These are phyloP conservation scores for Corythoichthys haematopterus DNA, from an alignment of 2,113 vertebrate genomes.

Conservation along the genomic window DNA sequence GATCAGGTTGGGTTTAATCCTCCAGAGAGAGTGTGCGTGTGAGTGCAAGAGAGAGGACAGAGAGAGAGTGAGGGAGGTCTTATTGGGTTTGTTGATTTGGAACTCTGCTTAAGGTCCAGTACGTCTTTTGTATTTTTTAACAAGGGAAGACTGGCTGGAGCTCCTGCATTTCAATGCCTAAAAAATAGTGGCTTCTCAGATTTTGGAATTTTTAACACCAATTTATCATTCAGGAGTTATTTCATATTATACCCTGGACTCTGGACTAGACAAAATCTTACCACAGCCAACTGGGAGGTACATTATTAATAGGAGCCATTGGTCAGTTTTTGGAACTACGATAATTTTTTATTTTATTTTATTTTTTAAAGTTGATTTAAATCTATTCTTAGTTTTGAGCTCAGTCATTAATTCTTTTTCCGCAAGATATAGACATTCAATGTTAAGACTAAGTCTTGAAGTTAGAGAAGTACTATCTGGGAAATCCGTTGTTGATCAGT, in stretches of 20 bases:
- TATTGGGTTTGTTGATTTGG: constrained; percentile 23
- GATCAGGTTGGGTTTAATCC: constrained; percentile 69
- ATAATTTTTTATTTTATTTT: neutral
- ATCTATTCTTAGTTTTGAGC: neutral
- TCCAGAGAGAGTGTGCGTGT: constrained; percentile 20
- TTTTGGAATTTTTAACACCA: neutral
- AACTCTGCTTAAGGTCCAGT: constrained; percentile 12
- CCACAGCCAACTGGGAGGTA: neutral
- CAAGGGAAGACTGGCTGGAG: neutral
- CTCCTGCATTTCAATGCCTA: neutral
- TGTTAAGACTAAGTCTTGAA: constrained; percentile 4
- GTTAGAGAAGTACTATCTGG: neutral
- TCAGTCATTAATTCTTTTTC: neutral
- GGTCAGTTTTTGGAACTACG: neutral
- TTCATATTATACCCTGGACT: neutral
- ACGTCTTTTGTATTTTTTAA: neutral
- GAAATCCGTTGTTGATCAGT: neutral
- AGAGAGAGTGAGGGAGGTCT: constrained; percentile 13
- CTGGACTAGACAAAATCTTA: constrained; percentile 1
- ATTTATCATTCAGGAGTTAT: neutral
- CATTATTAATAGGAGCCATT: neutral
- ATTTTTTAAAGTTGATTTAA: neutral
- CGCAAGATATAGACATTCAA: neutral
- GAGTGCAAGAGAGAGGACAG: constrained; percentile 1
- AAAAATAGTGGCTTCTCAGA: neutral